These are phyloP conservation scores for Felis catus DNA, from an alignment of 2,113 vertebrate species.

Conservation along the genomic window DNA sequence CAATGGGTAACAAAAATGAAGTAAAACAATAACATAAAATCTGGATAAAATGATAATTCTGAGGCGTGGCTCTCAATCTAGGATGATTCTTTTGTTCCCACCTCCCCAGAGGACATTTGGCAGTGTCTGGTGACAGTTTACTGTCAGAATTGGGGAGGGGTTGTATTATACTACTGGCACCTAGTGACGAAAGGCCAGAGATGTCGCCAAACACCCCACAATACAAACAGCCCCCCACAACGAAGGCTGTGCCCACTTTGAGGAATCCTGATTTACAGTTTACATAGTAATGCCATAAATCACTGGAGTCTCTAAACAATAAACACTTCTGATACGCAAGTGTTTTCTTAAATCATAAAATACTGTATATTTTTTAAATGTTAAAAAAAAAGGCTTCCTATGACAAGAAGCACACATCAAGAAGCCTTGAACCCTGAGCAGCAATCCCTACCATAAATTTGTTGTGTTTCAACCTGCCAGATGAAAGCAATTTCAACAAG, in stretches of 20 bases:
- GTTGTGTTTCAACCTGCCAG: conserved; percentile 20
- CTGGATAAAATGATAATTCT: not conserved
- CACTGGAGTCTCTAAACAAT: not conserved
- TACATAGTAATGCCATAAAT: not conserved
- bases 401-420: not conserved
- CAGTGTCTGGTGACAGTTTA: not conserved
- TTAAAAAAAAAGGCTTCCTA: not conserved
- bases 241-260: not conserved
- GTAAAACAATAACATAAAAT: not conserved
- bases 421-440: not conserved
- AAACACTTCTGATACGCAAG: not conserved
- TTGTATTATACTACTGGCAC: not conserved
- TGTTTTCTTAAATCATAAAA: not conserved
- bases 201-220: too few relatives aligned
- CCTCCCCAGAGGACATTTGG: not conserved
- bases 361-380: not conserved
- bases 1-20: not conserved
- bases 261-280: not conserved
- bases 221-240: not conserved
- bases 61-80: not conserved
- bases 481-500: conserved; percentile 63
- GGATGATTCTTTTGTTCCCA: not conserved
- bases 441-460: not conserved
- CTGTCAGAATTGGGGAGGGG: not conserved
- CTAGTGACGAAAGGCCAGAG: not conserved